Evolutionary conservation across 2,888 invertebrate species (phyloP).

Genomic region (Melanostoma scalare): DNA sequence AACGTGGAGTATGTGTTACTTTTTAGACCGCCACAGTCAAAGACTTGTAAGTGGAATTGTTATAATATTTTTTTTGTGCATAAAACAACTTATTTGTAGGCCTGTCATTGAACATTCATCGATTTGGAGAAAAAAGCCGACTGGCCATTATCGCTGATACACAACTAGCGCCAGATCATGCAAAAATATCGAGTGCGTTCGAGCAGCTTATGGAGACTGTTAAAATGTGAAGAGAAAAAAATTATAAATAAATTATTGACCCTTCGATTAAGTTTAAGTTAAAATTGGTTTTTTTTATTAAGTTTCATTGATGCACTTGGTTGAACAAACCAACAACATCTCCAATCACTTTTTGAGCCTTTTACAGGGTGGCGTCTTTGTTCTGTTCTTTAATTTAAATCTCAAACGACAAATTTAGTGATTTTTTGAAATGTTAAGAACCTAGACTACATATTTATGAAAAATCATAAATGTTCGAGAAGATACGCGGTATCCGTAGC

Average conservation of each 20-base stretch:
- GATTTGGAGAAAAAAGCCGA: constrained; percentile 79
- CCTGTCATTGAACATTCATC: constrained; percentile 80
- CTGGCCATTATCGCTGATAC: constrained; percentile 81
- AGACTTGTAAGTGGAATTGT: constrained; percentile 78
- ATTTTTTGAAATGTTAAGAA: no score
- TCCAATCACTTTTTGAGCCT: neutral
- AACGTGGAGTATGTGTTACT: constrained; percentile 79
- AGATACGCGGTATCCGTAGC: no score
- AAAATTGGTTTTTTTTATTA: no score
- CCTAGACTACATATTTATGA: no score
- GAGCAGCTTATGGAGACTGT: constrained; percentile 79
- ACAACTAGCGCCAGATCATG: constrained; percentile 80
- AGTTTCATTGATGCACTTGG: no score
- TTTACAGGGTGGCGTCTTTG: no score
- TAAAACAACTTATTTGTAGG: constrained; percentile 69
- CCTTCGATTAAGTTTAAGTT: constrained; percentile 42
- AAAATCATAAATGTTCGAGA: no score
- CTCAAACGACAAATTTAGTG: no score
- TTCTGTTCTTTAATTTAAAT: no score
- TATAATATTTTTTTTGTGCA: neutral
- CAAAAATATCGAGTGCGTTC: constrained; percentile 79
- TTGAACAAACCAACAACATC: no score
- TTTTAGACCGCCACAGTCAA: constrained; percentile 81
- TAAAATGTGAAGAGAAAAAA: constrained; percentile 48
- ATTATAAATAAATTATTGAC: constrained; percentile 49